A percentile compares a stretch with the other conserved stretches of the same genome.
These are phyloP conservation scores for Palythoa caribaeorum DNA, from an alignment of 92 coral and sea anemone species.

Conservation along the genomic window DNA sequence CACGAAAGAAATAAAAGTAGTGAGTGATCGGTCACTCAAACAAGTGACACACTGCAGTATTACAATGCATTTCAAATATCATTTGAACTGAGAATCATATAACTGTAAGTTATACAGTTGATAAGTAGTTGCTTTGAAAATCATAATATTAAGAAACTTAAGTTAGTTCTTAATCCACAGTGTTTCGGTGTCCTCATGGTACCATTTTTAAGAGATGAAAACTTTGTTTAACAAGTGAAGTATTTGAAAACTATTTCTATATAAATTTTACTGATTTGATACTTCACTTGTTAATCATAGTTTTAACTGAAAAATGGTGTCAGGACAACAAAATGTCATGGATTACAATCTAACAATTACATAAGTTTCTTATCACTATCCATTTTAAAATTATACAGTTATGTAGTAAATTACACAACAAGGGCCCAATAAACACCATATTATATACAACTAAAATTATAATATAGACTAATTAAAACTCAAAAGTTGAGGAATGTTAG, in stretches of 20 bases:
- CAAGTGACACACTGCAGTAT: slow-evolving; percentile 1
- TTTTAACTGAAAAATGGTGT: background rate
- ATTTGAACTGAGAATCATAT: background rate
- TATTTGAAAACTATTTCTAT: background rate
- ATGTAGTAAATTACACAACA: background rate
- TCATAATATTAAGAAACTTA: background rate
- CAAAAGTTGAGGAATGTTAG: slow-evolving; percentile 9
- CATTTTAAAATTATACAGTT: background rate
- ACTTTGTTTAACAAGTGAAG: background rate
- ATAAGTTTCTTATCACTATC: background rate
- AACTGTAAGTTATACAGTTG: background rate
- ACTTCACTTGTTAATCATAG: background rate
- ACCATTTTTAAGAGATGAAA: background rate
- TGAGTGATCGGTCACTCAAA: slow-evolving; percentile 1
- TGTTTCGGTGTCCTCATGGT: background rate
- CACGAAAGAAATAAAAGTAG: background rate
- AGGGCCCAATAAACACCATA: background rate
- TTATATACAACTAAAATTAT: slow-evolving; percentile 1
- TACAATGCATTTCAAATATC: background rate
- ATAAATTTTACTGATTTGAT: background rate
- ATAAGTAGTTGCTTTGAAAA: background rate
- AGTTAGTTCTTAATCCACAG: background rate
- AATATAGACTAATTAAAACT: slow-evolving; percentile 4
- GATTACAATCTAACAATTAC: background rate
- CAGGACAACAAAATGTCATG: background rate